Percentiles rank a stretch among this genome's conserved stretches.
These are phyloP conservation scores for Cliona cf. orientalis DNA, from an alignment of 37 sponge, comb jelly and placozoan genomes.

Conservation along the genomic window DNA sequence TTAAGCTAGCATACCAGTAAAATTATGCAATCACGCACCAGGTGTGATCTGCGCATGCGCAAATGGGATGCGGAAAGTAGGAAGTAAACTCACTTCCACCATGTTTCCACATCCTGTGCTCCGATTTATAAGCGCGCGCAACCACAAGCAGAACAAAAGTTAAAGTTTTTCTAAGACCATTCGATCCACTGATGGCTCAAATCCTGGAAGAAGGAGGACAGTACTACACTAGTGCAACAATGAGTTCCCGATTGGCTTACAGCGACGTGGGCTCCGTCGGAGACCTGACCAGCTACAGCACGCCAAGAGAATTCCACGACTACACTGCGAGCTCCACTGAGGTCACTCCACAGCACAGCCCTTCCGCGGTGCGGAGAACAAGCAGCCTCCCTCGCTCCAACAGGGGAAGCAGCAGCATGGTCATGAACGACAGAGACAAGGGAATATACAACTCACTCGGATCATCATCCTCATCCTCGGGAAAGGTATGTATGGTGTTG, in stretches of 20 bases:
- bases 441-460: slow-evolving; percentile 56
- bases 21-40: no score
- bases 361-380: background rate
- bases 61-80: no score
- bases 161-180: no score
- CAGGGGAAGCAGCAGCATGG: background rate
- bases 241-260: background rate
- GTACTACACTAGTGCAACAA: no score
- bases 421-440: slow-evolving; percentile 63
- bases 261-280: background rate
- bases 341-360: background rate
- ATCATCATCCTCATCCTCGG: slow-evolving; percentile 31
- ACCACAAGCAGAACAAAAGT: no score
- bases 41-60: no score
- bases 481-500: slow-evolving; percentile 44
- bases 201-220: no score
- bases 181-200: no score
- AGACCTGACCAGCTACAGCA: slow-evolving; percentile 5
- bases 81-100: no score
- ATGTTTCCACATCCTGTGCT: no score
- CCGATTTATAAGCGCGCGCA: no score
- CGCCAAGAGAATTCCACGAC: background rate
- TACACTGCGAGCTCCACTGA: background rate
- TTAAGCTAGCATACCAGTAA: no score
- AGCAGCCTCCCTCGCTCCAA: background rate